A percentile compares a stretch with the other conserved stretches of the same genome.
These are phyloP conservation scores for Calcarius lapponicus DNA, from an alignment of 2,797 vertebrate genomes.

Conservation along the genomic window DNA sequence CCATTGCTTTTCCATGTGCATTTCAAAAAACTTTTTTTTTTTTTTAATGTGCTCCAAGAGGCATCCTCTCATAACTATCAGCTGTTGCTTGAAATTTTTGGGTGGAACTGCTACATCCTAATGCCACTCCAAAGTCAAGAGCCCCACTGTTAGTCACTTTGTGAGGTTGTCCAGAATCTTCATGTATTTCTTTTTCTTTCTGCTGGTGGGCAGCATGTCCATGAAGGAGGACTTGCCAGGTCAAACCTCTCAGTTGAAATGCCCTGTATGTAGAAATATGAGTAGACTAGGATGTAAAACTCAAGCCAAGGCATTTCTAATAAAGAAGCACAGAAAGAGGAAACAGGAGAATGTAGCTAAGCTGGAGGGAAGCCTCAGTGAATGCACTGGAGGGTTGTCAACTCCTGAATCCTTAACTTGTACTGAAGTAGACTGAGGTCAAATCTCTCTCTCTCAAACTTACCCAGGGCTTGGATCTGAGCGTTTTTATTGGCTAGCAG, in stretches of 20 bases:
- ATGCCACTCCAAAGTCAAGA: neutral
- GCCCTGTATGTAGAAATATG: neutral
- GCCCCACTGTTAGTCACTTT: neutral
- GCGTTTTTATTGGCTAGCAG: neutral
- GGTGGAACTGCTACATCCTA: neutral
- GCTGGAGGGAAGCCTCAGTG: neutral
- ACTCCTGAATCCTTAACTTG: neutral
- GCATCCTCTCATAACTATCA: neutral
- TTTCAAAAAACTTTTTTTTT: neutral
- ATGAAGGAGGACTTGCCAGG: neutral
- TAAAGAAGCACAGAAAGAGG: neutral
- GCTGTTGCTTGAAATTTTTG: neutral
- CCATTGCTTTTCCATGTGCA: neutral
- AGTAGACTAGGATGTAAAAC: neutral
- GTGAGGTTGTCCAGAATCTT: neutral
- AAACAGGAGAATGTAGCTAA: neutral
- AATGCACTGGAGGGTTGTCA: neutral
- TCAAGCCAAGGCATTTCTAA: neutral
- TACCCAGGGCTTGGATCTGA: neutral
- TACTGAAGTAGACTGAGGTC: neutral
- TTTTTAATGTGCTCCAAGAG: neutral
- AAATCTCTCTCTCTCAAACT: neutral
- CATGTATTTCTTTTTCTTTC: neutral
- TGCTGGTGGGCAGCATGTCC: neutral
- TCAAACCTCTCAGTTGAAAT: neutral